Evolutionary conservation across 92 coral and sea anemone species (phyloP).

Genomic region (Umimayanthus chanpuru): DNA sequence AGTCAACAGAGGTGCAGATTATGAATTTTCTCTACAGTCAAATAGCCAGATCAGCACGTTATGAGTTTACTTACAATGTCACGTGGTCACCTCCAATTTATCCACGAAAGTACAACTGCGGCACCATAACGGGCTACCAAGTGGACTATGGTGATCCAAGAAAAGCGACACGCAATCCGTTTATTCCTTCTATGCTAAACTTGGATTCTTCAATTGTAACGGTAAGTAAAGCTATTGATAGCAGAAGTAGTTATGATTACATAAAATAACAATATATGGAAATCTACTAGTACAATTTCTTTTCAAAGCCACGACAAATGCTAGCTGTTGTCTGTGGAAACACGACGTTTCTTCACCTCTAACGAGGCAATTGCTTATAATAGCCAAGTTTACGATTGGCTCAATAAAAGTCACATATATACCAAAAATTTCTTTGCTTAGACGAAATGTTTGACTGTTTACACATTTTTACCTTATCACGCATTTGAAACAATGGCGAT

Average conservation of each 20-base stretch:
- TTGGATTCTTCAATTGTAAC: neutral
- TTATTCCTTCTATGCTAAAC: neutral
- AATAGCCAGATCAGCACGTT: neutral
- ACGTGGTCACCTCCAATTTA: conserved; percentile 26
- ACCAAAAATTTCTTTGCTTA: too few species aligned
- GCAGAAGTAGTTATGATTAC: neutral
- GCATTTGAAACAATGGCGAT: too few species aligned
- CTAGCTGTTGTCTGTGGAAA: too few species aligned
- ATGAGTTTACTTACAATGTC: conserved; percentile 6
- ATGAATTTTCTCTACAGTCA: neutral
- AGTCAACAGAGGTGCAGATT: neutral
- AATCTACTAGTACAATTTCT: neutral
- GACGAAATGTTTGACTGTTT: too few species aligned
- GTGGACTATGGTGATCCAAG: conserved; percentile 7
- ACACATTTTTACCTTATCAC: too few species aligned
- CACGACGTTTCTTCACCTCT: too few species aligned
- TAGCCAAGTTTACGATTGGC: too few species aligned
- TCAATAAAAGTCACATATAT: too few species aligned
- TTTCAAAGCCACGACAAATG: too few species aligned
- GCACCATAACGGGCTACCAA: neutral
- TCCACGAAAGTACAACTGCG: conserved; percentile 30
- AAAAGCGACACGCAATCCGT: neutral
- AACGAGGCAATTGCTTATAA: too few species aligned
- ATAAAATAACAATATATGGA: neutral
- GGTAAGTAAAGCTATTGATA: neutral